Evolutionary conservation across 2,888 invertebrate species (phyloP).

Genomic region (Pandemis heparana): DNA sequence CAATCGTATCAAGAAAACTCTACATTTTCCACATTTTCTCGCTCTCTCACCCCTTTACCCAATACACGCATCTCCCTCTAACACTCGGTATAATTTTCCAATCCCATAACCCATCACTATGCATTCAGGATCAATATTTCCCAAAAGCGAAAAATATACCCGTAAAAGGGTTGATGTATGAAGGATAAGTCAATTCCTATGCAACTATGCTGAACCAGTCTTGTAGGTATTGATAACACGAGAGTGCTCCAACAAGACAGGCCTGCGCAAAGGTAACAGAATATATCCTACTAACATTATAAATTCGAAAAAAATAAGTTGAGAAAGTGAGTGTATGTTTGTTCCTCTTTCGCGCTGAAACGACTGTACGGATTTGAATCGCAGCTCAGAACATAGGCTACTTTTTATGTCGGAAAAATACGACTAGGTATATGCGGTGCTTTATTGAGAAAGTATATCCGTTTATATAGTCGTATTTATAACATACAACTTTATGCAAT

Average conservation of each 20-base stretch:
- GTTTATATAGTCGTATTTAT: no score
- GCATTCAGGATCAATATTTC: constrained; percentile 19
- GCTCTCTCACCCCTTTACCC: neutral
- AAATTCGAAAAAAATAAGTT: no score
- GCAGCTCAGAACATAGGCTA: neutral
- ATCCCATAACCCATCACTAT: constrained; percentile 5
- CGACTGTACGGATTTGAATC: no score
- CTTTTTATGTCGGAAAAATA: no score
- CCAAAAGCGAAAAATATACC: constrained; percentile 20
- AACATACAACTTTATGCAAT: no score
- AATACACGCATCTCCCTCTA: neutral
- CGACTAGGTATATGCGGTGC: no score
- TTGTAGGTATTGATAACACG: constrained; percentile 9
- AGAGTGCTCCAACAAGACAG: neutral
- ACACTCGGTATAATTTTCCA: neutral
- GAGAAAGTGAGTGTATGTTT: no score
- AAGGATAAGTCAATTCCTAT: constrained; percentile 58
- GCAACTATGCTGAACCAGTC: constrained; percentile 49
- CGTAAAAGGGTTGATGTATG: constrained; percentile 18
- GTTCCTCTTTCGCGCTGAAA: no score
- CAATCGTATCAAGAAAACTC: no score
- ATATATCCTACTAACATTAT: no score
- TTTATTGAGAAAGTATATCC: no score
- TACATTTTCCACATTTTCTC: neutral
- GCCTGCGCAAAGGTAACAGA: neutral